Conservation (phyloP, 37 sponge, comb jelly and placozoan species). For the Diacarnus erythraeanus region DNA sequence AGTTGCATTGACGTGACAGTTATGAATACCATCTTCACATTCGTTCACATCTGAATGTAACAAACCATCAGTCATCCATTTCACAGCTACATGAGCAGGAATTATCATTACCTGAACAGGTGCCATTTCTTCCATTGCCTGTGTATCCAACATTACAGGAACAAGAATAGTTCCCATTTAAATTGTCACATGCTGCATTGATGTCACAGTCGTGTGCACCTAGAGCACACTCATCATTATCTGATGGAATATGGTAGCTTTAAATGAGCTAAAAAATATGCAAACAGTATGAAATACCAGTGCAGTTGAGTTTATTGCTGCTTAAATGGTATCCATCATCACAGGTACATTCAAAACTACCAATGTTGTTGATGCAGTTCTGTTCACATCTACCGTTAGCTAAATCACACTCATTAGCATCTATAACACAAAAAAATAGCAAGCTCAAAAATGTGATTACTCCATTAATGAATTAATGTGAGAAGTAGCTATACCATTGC, state of each 20-base stretch:
- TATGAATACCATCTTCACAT: conserved; percentile 4
- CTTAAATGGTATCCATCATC: conserved; percentile 12
- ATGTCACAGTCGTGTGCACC: conserved; percentile 16
- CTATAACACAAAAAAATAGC: neutral
- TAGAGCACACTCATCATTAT: conserved; percentile 41
- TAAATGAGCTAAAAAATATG: neutral
- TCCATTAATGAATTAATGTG: neutral
- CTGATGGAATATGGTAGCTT: neutral
- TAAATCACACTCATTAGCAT: conserved; percentile 39
- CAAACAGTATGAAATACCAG: conserved; percentile 6
- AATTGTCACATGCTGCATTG: conserved; percentile 38
- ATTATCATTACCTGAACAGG: neutral
- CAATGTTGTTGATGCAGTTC: conserved; percentile 48
- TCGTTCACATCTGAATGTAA: conserved; percentile 32
- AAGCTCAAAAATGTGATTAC: neutral
- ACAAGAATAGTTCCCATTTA: conserved; percentile 43
- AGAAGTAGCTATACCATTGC: conserved; percentile 27
- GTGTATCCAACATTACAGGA: conserved; percentile 41
- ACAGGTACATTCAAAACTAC: conserved; percentile 43
- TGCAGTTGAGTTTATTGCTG: conserved; percentile 11
- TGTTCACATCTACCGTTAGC: conserved; percentile 47
- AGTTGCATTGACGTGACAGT: conserved; percentile 15
- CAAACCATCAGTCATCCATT: neutral
- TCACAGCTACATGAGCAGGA: neutral
- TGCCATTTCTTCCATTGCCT: conserved; percentile 15